Conservation (phyloP, 2,888 invertebrate genomes). For the Drosophila algonquin region DNA sequence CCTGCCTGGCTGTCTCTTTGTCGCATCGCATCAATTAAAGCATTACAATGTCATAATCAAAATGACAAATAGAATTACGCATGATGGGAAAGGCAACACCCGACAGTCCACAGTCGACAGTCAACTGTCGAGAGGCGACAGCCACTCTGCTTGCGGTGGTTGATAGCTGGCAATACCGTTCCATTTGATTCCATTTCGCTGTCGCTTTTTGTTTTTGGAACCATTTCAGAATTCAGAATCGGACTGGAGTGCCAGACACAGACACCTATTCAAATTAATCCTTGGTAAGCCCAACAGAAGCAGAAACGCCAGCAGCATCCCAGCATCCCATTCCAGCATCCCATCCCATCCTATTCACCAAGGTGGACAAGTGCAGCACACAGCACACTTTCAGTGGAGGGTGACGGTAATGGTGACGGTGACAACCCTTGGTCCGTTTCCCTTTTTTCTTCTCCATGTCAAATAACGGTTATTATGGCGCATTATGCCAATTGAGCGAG, state of each 20-base stretch:
- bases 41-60: conserved; percentile 84
- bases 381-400: conserved; percentile 12
- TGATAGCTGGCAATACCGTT: conserved; percentile 50
- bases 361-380: conserved; percentile 52
- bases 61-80: conserved; percentile 84
- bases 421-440: conserved; percentile 41
- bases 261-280: conserved; percentile 76
- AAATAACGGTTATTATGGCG: conserved; percentile 69
- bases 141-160: conserved; percentile 44
- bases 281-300: conserved; percentile 69
- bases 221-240: conserved; percentile 65
- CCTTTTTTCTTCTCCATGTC: conserved; percentile 28
- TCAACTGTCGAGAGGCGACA: conserved; percentile 27
- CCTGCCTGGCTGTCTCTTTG: conserved; percentile 24
- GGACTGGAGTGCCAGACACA: conserved; percentile 55
- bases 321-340: no score
- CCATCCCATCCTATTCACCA: conserved; percentile 23
- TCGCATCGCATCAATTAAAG: conserved; percentile 82
- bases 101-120: conserved; percentile 27
- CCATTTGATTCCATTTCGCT: conserved; percentile 28
- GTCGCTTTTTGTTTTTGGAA: conserved; percentile 57
- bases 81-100: conserved; percentile 82
- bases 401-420: conserved; percentile 17
- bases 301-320: conserved; percentile 39
- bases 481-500: conserved; percentile 76